Evolutionary conservation across 2,797 vertebrate genomes (phyloP).

Genomic region (Coregonus ussuriensis): DNA sequence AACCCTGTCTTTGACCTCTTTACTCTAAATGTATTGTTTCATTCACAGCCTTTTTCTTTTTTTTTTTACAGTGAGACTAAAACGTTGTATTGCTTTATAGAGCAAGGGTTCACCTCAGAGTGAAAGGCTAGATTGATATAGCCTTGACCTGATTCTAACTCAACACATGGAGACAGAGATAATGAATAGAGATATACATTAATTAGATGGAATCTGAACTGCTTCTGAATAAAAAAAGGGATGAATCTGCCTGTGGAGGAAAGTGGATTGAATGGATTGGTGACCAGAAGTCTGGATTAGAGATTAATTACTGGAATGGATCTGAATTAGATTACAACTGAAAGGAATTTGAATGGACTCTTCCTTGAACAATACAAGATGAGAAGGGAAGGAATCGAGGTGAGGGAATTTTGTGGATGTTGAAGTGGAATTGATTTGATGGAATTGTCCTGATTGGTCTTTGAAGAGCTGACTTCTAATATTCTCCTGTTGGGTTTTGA

Average conservation of each 20-base stretch:
- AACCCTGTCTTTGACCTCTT: neutral
- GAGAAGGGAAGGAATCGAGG: neutral
- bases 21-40: neutral
- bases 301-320: neutral
- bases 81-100: neutral
- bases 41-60: neutral
- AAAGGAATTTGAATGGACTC: neutral
- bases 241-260: neutral
- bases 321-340: neutral
- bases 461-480: neutral
- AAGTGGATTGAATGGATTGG: neutral
- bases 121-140: too few relatives aligned
- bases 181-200: neutral
- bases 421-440: conserved; percentile 3
- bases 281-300: neutral
- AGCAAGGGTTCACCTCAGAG: neutral
- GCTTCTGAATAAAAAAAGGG: neutral
- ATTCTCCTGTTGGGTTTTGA: neutral
- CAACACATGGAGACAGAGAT: neutral
- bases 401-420: neutral
- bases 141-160: neutral
- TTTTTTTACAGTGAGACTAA: neutral
- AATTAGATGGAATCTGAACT: neutral
- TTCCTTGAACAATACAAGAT: neutral
- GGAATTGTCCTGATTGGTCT: neutral